Conservation (phyloP, 2,113 vertebrate genomes). For the Brienomyrus longianalis region DNA sequence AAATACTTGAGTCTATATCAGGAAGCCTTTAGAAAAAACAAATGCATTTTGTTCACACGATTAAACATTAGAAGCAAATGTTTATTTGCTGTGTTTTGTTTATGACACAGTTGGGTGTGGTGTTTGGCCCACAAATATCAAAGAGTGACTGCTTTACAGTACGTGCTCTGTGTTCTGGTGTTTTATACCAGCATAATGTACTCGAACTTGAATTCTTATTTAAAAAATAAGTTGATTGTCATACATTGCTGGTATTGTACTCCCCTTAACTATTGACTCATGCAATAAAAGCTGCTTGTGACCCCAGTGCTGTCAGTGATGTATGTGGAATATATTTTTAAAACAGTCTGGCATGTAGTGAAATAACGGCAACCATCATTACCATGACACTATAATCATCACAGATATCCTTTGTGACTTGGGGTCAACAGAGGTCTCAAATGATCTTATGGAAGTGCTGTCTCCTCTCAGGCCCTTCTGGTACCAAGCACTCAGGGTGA, state of each 20-base stretch:
- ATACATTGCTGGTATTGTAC: background rate
- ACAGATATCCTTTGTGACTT: background rate
- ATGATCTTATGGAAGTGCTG: background rate
- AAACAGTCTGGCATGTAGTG: background rate
- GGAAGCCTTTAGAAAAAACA: background rate
- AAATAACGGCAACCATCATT: background rate
- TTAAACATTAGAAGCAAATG: background rate
- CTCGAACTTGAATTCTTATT: background rate
- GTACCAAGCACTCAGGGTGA: background rate
- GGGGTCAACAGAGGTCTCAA: background rate
- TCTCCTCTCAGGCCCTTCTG: background rate
- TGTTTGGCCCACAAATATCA: background rate
- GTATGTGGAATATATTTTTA: background rate
- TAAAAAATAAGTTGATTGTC: background rate
- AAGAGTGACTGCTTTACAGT: background rate
- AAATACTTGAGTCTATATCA: conserved; percentile 21
- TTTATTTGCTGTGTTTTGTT: conserved; percentile 1
- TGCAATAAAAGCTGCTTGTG: background rate
- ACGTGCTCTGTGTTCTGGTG: background rate
- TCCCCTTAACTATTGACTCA: background rate
- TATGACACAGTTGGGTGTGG: background rate
- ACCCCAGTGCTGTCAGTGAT: background rate
- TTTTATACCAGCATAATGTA: background rate
- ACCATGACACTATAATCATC: background rate
- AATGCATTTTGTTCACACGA: conserved; percentile 5